Conservation (phyloP, 2,888 invertebrate genomes). For the Drosophila pegasa region DNA sequence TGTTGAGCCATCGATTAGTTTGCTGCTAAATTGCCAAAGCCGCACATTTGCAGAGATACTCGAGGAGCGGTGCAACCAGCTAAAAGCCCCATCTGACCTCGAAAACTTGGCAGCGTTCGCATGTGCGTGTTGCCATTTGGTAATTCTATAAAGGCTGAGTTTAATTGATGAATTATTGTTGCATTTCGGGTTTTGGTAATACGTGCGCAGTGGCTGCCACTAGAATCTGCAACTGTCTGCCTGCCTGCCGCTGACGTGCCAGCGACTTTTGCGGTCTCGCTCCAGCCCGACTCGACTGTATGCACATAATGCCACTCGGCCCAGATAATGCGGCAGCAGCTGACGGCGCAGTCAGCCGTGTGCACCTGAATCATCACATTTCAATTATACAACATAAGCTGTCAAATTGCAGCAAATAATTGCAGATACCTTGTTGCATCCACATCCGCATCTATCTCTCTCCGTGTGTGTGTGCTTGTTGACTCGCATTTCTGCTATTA, state of each 20-base stretch:
- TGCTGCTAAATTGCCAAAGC: slow-evolving; percentile 73
- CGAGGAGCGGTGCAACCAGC: slow-evolving; percentile 27
- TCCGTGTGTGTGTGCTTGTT: slow-evolving; percentile 4
- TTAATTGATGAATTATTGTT: slow-evolving; percentile 76
- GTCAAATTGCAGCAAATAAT: slow-evolving; percentile 57
- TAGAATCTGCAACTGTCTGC: slow-evolving; percentile 26
- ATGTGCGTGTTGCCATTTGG: slow-evolving; percentile 39
- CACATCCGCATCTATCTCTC: not conserved
- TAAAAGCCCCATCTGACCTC: slow-evolving; percentile 54
- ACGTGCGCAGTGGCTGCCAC: slow-evolving; percentile 9
- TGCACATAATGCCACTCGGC: slow-evolving; percentile 10
- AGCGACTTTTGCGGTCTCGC: slow-evolving; percentile 52
- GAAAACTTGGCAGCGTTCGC: slow-evolving; percentile 62
- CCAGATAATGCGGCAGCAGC: slow-evolving; percentile 31
- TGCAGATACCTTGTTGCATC: slow-evolving; percentile 28
- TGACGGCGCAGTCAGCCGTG: slow-evolving; percentile 46
- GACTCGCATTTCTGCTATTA: slow-evolving; percentile 17
- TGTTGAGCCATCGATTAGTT: slow-evolving; percentile 79
- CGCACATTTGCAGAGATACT: slow-evolving; percentile 59
- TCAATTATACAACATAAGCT: slow-evolving; percentile 68
- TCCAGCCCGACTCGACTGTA: slow-evolving; percentile 29
- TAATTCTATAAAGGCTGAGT: slow-evolving; percentile 64
- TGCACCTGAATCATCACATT: slow-evolving; percentile 72
- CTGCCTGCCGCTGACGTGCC: slow-evolving; percentile 16
- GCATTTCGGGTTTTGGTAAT: slow-evolving; percentile 21